Evolutionary conservation across 2,888 invertebrate species (phyloP).

Genomic region (Xestoiulus laeticollis): DNA sequence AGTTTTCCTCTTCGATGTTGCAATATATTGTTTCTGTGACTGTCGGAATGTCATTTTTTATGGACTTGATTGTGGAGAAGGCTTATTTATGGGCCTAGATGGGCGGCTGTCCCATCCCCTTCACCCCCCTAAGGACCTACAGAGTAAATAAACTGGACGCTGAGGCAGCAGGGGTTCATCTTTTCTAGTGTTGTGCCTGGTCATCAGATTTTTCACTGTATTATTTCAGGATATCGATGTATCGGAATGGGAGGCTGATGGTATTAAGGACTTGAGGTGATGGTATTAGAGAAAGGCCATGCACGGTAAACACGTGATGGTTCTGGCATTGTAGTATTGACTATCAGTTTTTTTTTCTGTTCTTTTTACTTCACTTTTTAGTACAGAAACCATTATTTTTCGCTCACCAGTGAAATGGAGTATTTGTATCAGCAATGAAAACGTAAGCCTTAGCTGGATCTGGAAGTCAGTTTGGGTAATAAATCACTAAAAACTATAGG

Average conservation of each 20-base stretch:
- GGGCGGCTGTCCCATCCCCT: neutral
- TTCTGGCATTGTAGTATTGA: neutral
- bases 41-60: constrained; percentile 31
- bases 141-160: neutral
- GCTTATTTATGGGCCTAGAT: constrained; percentile 17
- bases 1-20: constrained; percentile 33
- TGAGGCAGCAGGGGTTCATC: neutral
- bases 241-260: neutral
- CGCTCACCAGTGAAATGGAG: neutral
- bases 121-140: no score
- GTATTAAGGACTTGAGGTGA: constrained; percentile 8
- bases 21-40: constrained; percentile 16
- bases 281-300: neutral
- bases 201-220: neutral
- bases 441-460: neutral
- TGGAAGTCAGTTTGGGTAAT: neutral
- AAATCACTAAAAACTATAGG: neutral
- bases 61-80: neutral
- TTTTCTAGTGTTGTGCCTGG: neutral
- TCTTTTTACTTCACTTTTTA: neutral
- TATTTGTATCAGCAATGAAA: neutral
- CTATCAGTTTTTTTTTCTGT: neutral
- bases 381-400: constrained; percentile 13
- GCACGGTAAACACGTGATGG: neutral
- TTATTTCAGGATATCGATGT: constrained; percentile 10